Base-by-base conservation (phyloP, 2,113 vertebrate species). In the Misgurnus mizolepis region DNA sequence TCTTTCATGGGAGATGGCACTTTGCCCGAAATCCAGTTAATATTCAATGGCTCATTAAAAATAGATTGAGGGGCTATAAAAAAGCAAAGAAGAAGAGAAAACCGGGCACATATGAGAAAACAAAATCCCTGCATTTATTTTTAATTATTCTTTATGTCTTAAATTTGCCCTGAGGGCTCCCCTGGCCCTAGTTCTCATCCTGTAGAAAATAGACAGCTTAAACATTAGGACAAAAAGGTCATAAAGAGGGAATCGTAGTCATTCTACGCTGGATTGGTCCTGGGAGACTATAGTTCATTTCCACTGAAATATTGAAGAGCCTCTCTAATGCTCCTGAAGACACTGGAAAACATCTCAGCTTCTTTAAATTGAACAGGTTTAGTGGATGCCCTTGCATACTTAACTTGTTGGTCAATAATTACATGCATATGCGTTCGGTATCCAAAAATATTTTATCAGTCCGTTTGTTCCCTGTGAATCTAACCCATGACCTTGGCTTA, bases 31-130 rank as follows among this genome's bases (percentile, higher is more conserved):
- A 91, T 91, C 89, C 88, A 88, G 89, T 93, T 93, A 91, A 93
- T 93, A 93, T 93, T 93, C 90, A 92, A 82, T 89, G 90, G 82
- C 86, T 93, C 90, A 93, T 93, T 92, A 93, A 93, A 92, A 90
- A 93, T 92, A 88, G 87, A 93, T 91, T 90, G 84, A 56, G 76
- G 4, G 86, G 87, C 88, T 84, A 81, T 91, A 90, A 90, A 90
- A 86, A 81, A 41, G 50, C 17, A 85, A 90, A 87, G 87, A 90
- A 90, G 89, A 82, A 84, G n/a, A 49, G 47, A 86, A 90, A 88
- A 88, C 86, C 86, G 81, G 85, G 86, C 85, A 80, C 85, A 87
- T 87, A 86, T 85, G 86, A 84, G 85, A 75, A 85, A 85, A 84
- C 84, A 67, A 89, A 91, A 88, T 89, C 90, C 86, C 79, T 9